Base-by-base conservation (phyloP, 2,113 vertebrate genomes). In the Triplophysa tibetana region DNA sequence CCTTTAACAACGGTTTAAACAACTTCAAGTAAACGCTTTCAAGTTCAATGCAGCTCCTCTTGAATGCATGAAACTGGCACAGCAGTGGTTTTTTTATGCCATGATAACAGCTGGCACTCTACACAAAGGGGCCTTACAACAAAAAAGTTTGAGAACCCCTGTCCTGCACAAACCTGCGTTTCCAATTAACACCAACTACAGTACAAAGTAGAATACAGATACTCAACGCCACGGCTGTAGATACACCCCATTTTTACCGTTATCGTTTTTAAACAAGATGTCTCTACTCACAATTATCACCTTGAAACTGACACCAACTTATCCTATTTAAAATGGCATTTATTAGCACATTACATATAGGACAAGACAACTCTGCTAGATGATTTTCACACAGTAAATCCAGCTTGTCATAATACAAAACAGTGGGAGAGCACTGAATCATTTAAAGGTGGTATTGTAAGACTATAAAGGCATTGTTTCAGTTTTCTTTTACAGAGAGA, bases 401-500 rank as follows among this genome's bases (percentile, higher is more conserved):
- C 50, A 52, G 54, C 62, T 58, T 60, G 16, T 43, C 82, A 54
- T 77, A 1, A 54, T 58, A n/a, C 21, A 21, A 16, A 9, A 9
- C 54, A 43, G 58, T 33, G 70, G 61, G 23, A 75, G 68, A 65
- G 64, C 5, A 61, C n/a, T 70, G 56, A 76, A 61, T 75, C 62
- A 73, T 81, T 83, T 67, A 78, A 56, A 63, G 61, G 26, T 54
- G 65, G 29, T 66, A 62, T 62, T 70, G 73, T 69, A 21, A 69
- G 60, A 75, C 45, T 68, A 73, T 75, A 75, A 77, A 73, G 67
- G 78, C 63, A 70, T 33, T 82, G 73, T 85, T 85, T 86, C 78
- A 84, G 84, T 85, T 84, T 81, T 81, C 75, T 60, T 23, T 45
- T 43, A 50, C 16, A 19, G 45, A 52, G 60, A 58, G 14, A 76